Evolutionary conservation across 2,797 vertebrate genomes (phyloP), one percentile per base, ranked within the genome.

Genomic region (Micrastur ruficollis): DNA sequence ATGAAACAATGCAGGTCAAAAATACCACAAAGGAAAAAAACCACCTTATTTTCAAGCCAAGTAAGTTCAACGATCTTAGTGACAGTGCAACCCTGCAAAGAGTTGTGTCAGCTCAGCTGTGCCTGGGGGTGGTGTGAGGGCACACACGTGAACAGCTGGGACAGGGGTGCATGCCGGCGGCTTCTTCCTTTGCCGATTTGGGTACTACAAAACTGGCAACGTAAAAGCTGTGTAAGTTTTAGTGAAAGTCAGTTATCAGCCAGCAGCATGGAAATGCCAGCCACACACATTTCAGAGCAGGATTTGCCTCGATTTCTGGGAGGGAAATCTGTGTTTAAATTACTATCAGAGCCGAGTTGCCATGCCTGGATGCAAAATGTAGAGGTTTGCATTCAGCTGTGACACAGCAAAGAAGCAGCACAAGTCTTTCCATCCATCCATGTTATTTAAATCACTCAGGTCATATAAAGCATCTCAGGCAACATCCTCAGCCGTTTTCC

Each of bases 141-240:
- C 20, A 73, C 16, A 38, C 7, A 8, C 12, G 17, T 0, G 2
- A 59, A 31, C 27, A 68, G 26, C 49, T 68, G 62, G 49, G 11
- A 32, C 29, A 63, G 22, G 9, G 29, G 25, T 18, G 14, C 32
- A 12, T 1, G 1, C 0, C 0, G 1, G 32, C 17, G 79, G 29
- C 46, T 63, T 67, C 36, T 70, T 70, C 27, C 17, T 89, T 18
- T 84, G 93, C 49, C 4, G 17, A 9, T 36, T 10, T 50, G 12
- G 8, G 8, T 70, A 21, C 32, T 56, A 21, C 16, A 65, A 82
- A 92, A 65, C 34, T 47, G 32, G 4, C 15, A 31, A 7, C 0
- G 2, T 65, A 61, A 72, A 56, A 86, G 21, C 5, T 58, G 12
- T 5, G 12, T 36, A 71, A 81, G 6, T 78, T 86, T 83, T 65